phyloP scores from a whole-genome alignment of 2,113 vertebrate species.

The Hippolais icterina region DNA sequence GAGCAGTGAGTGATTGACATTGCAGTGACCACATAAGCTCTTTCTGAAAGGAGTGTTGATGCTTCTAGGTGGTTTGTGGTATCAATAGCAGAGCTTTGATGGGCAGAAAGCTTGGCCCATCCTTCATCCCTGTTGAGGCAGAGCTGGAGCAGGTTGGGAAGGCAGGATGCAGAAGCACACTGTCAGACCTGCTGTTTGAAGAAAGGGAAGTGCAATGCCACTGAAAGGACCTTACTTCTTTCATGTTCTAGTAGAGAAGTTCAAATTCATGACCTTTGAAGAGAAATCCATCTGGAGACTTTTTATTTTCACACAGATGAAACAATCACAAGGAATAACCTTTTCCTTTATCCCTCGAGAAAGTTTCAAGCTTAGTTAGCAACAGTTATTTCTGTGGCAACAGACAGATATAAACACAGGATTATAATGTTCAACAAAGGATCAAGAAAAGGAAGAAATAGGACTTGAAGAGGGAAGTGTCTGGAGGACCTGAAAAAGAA shows the following conservation, averaged over 20 bases:
- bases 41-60: neutral
- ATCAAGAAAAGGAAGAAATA: conserved; percentile 37
- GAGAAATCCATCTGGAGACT: neutral
- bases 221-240: neutral
- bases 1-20: neutral
- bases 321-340: neutral
- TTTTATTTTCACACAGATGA: neutral
- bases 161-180: neutral
- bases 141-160: neutral
- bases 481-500: neutral
- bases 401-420: conserved; percentile 53
- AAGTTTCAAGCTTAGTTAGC: conserved; percentile 34
- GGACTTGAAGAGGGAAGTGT: neutral
- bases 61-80: neutral
- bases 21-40: neutral
- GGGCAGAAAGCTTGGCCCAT: neutral
- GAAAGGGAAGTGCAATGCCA: neutral
- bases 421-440: conserved; percentile 57
- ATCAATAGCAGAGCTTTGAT: neutral
- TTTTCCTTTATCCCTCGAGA: conserved; percentile 10
- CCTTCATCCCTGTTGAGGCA: neutral
- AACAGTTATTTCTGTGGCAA: conserved; percentile 47
- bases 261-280: neutral
- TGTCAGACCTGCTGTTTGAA: neutral
- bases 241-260: neutral